Evolutionary conservation across 2,113 vertebrate species (phyloP).

Genomic region (Phaethornis superciliosus): DNA sequence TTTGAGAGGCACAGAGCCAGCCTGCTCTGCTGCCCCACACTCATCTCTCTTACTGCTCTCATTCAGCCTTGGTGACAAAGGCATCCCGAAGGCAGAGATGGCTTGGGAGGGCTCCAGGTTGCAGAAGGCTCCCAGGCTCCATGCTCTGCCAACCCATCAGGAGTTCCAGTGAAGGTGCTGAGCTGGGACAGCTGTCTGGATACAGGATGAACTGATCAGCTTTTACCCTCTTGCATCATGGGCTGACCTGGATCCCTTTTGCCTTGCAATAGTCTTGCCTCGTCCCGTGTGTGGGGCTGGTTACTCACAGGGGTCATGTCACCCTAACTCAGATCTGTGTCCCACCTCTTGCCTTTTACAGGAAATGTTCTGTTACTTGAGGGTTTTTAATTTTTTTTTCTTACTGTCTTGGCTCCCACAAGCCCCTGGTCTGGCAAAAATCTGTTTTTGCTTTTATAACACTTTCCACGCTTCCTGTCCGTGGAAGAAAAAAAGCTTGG

Average conservation of each 20-base stretch:
- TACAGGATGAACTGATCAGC: not conserved
- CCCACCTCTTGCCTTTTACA: not conserved
- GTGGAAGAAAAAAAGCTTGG: not conserved
- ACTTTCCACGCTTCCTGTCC: not conserved
- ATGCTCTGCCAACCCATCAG: not conserved
- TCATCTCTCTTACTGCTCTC: not conserved
- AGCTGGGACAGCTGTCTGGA: not conserved
- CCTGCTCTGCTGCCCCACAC: not conserved
- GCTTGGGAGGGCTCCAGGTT: not conserved
- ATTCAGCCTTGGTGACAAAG: not conserved
- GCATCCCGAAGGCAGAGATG: not conserved
- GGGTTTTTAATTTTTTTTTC: not conserved
- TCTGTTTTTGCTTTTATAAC: not conserved
- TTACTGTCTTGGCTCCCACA: not conserved
- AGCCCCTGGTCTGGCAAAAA: not conserved
- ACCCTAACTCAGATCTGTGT: not conserved
- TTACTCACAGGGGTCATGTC: not conserved
- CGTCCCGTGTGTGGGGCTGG: rapidly evolving
- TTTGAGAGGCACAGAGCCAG: not conserved
- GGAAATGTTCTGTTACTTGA: not conserved
- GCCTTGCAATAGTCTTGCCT: not conserved
- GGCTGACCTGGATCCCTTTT: not conserved
- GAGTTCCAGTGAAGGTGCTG: not conserved
- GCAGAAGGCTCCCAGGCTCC: not conserved
- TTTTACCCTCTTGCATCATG: not conserved